A percentile compares a stretch with the other conserved stretches of the same genome.
phyloP scores from a whole-genome alignment of 2,113 vertebrate genomes.

The Brachirus orientalis region DNA sequence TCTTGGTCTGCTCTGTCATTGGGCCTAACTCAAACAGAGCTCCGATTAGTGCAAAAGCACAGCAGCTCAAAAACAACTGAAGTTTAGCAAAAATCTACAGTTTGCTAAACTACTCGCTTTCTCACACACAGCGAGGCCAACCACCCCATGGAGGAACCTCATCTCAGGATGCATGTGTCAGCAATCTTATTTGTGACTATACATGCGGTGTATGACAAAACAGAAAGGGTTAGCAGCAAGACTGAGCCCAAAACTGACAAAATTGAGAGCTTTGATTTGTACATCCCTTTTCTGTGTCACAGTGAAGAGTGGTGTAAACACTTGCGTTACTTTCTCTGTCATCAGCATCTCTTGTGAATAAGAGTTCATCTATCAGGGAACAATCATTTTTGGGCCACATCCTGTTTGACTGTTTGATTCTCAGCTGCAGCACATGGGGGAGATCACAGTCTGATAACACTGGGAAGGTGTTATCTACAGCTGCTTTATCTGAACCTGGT shows the following conservation, averaged over 20 bases:
- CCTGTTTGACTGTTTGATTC: not conserved
- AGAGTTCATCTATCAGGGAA: not conserved
- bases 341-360: not conserved
- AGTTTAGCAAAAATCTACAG: conserved; percentile 9
- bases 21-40: conserved; percentile 17
- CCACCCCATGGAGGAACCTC: conserved; percentile 27
- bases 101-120: conserved; percentile 34
- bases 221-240: not conserved
- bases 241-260: conserved; percentile 7
- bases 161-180: conserved; percentile 28
- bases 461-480: conserved; percentile 4
- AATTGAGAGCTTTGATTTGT: conserved; percentile 37
- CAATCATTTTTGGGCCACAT: not conserved
- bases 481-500: not conserved
- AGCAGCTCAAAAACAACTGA: conserved; percentile 21
- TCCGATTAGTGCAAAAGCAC: conserved; percentile 9
- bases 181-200: conserved; percentile 13
- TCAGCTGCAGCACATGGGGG: not conserved
- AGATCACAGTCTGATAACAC: conserved; percentile 17
- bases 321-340: not conserved
- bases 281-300: not conserved
- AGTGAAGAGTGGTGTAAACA: not conserved
- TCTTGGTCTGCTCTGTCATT: too few species aligned
- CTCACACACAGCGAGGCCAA: conserved; percentile 10
- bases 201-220: conserved; percentile 15